Evolutionary conservation across 2,797 vertebrate species (phyloP), one percentile per base, ranked within the genome.

Genomic region (Sebastolobus altivelis): DNA sequence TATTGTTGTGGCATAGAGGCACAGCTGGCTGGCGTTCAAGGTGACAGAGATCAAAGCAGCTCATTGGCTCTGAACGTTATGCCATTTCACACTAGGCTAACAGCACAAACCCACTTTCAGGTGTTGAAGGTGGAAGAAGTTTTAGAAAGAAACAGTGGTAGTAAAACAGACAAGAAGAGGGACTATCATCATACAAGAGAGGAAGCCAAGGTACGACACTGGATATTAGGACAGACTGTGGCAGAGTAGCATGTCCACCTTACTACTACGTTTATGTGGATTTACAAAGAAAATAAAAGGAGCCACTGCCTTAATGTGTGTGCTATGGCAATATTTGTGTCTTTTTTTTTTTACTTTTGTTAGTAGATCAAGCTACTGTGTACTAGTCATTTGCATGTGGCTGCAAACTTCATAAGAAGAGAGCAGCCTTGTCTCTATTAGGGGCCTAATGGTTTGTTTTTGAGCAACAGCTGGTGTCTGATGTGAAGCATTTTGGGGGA

Each of bases 61-160:
- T 77, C 83, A 77, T 69, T 80, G 80, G 81, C 70, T 83, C 65
- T 46, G 60, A 80, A 56, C 59, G 62, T 86, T 37, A 63, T 76
- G 61, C 85, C 52, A 90, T 87, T 92, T 90, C 77, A 88, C 82
- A 81, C 55, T 20, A 60, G 62, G 62, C 49, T 75, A 72, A 84
- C 62, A 49, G 58, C 75, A 72, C 72, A 77, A 59, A 73, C 31
- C 11, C 59, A 72, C 46, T 73, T 66, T 35, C 58, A 83, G 72
- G 61, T 88, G 72, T 71, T 12, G 25, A 71, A 72, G 68, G 68
- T 52, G 46, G 35, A 43, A 58, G 29, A 82, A 2, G 10, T 54
- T 72, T 29, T 7, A n/a, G 37, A 67, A n/a, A 27, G 11, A 77
- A 9, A 54, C 7, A 63, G 54, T 60, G 49, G 58, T 4, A 8